Percentiles rank a stretch among this genome's conserved stretches.
These are phyloP conservation scores for Equus przewalskii DNA, from an alignment of 2,113 vertebrate genomes.

Conservation along the genomic window DNA sequence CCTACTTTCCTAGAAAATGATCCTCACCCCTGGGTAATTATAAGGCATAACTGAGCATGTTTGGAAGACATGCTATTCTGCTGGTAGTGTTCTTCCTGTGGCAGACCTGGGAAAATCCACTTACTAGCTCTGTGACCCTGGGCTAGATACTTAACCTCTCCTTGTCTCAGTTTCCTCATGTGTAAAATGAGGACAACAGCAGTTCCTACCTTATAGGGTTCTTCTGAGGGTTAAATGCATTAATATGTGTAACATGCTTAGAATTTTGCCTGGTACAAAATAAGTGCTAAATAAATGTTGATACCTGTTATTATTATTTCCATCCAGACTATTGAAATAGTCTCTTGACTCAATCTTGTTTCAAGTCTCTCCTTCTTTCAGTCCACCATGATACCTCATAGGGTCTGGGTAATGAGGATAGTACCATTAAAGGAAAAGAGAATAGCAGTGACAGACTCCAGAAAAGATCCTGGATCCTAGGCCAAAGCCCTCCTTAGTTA, in stretches of 20 bases:
- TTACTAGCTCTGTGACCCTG: not conserved
- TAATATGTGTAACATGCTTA: not conserved
- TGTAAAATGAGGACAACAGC: not conserved
- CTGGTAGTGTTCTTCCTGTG: not conserved
- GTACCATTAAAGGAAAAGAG: not conserved
- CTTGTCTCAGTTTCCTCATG: not conserved
- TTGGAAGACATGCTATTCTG: not conserved
- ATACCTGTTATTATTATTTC: not conserved
- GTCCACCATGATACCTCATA: not conserved
- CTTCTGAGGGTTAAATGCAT: not conserved
- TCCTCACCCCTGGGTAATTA: not conserved
- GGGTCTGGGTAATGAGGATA: not conserved
- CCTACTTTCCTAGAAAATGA: not conserved
- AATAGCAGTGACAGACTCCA: not conserved
- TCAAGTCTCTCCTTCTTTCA: not conserved
- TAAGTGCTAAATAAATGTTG: not conserved
- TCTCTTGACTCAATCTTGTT: not conserved
- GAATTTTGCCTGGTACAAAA: not conserved
- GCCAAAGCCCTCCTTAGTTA: not conserved
- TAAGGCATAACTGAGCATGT: not conserved
- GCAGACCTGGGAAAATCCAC: not conserved
- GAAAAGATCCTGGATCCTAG: not conserved
- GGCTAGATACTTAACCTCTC: not conserved
- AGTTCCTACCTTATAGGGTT: not conserved
- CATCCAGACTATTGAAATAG: not conserved